Base-by-base conservation (phyloP, 2,797 vertebrate species). In the Delichon dasypus region DNA sequence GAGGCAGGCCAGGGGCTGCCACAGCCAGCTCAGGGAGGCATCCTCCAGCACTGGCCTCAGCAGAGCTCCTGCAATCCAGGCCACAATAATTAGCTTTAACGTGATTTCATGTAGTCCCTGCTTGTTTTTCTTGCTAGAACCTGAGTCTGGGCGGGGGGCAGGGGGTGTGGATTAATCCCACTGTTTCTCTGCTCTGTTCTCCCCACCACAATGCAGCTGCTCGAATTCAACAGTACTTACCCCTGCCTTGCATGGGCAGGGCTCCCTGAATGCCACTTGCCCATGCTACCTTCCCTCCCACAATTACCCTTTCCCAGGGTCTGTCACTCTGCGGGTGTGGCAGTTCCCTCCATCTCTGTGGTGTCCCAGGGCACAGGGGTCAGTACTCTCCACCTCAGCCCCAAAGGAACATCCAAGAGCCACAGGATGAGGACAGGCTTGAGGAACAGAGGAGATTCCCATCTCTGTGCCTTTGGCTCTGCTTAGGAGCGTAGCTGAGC, bases 321-420 rank as follows among this genome's bases (percentile, higher is more conserved):
- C 38, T 78, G 44, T 68, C 40, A 65, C 0, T 1, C 15, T 47
- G 40, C 2, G 0, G n/a, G 20, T 14, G 60, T 1, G 9, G 57
- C 44, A 40, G 13, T 55, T 82, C 23, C 32, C 72, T 93, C 53
- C 60, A 48, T 26, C 34, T 16, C 57, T 38, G 30, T 0, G 0
- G 47, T 38, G 66, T 29, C 32, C 17, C 1, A 0, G 13, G 73
- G 16, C 38, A 30, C 17, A 27, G 72, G 80, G n/a, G 16, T 3
- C 2, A 2, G 55, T 8, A 75, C 15, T 10, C 30, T 53, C 45
- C 0, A 0, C 26, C 60, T 66, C 64, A 66, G 48, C 16, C 57
- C 61, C 45, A 68, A n/a, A 71, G 22, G 54, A 50, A 34, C 16
- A 55, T 22, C 15, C 19, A 19, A 1, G 6, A 1, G 1, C 48